These are phyloP conservation scores for Pseudochaenichthys georgianus DNA, from an alignment of 2,797 vertebrate genomes.

Conservation along the genomic window DNA sequence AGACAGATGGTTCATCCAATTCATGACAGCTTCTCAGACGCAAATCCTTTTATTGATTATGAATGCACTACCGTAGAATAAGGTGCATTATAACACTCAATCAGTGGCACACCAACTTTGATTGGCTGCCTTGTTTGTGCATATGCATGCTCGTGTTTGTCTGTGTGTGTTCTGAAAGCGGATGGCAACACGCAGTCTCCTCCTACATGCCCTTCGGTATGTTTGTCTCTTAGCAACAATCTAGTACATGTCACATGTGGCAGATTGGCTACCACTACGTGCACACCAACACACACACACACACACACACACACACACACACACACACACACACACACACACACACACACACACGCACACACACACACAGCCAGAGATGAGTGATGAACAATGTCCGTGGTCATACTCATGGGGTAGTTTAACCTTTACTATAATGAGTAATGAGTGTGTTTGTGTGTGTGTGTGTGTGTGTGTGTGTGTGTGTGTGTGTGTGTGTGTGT, in stretches of 20 bases:
- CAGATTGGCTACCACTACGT: slow-evolving; percentile 28
- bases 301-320: slow-evolving; percentile 12
- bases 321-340: slow-evolving; percentile 8
- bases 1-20: too few relatives aligned
- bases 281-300: neutral
- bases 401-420: slow-evolving; percentile 61
- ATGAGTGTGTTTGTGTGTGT: slow-evolving; percentile 7
- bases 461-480: neutral
- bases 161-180: slow-evolving; percentile 19
- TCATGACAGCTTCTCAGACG: too few relatives aligned
- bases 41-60: neutral
- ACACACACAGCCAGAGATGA: slow-evolving; percentile 33
- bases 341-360: neutral
- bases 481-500: too few relatives aligned
- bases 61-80: neutral
- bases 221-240: slow-evolving; percentile 74
- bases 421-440: slow-evolving; percentile 68
- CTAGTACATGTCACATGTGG: slow-evolving; percentile 55
- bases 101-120: neutral
- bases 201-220: slow-evolving; percentile 50
- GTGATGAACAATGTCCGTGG: slow-evolving; percentile 57
- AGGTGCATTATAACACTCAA: neutral
- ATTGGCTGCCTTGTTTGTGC: neutral
- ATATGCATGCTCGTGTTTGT: neutral
- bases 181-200: slow-evolving; percentile 32